Evolutionary conservation across 2,797 vertebrate species (phyloP).

Genomic region (Gouania willdenowi): DNA sequence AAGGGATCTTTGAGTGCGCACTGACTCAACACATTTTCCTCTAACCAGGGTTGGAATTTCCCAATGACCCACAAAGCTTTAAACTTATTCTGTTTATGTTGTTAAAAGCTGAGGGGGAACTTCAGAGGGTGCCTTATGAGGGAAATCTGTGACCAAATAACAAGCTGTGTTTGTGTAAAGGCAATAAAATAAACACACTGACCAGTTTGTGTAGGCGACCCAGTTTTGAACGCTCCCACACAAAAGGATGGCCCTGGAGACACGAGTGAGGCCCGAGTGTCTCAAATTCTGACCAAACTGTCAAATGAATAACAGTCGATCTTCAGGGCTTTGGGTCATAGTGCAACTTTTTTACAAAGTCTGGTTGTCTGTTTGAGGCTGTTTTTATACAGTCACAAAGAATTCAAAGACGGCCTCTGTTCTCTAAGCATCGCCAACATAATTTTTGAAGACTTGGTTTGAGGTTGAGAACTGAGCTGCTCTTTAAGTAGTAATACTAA

Average conservation of each 20-base stretch:
- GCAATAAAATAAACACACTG: not conserved
- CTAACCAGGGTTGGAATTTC: constrained; percentile 27
- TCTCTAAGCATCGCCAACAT: too few relatives aligned
- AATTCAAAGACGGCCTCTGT: too few relatives aligned
- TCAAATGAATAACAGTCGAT: too few relatives aligned
- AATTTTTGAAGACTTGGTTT: too few relatives aligned
- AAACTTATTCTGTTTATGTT: constrained; percentile 24
- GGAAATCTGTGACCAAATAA: constrained; percentile 23
- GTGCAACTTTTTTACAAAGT: too few relatives aligned
- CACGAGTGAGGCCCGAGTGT: not conserved
- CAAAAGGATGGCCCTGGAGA: constrained; percentile 5
- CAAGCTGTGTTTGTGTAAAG: constrained; percentile 29
- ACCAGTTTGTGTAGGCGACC: constrained; percentile 24
- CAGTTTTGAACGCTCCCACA: constrained; percentile 22
- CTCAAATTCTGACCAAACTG: too few relatives aligned
- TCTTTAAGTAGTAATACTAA: too few relatives aligned
- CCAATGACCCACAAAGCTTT: constrained; percentile 7
- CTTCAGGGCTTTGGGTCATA: too few relatives aligned
- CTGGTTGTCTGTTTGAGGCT: too few relatives aligned
- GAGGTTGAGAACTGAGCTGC: too few relatives aligned
- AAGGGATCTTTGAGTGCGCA: constrained; percentile 15
- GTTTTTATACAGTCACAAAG: too few relatives aligned
- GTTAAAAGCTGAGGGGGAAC: constrained; percentile 21
- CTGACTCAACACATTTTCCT: constrained; percentile 5
- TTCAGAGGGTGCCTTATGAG: constrained; percentile 26